Evolutionary conservation across 2,113 vertebrate species (phyloP), one percentile per base, ranked within the genome.

Genomic region (Gymnobelideus leadbeateri): DNA sequence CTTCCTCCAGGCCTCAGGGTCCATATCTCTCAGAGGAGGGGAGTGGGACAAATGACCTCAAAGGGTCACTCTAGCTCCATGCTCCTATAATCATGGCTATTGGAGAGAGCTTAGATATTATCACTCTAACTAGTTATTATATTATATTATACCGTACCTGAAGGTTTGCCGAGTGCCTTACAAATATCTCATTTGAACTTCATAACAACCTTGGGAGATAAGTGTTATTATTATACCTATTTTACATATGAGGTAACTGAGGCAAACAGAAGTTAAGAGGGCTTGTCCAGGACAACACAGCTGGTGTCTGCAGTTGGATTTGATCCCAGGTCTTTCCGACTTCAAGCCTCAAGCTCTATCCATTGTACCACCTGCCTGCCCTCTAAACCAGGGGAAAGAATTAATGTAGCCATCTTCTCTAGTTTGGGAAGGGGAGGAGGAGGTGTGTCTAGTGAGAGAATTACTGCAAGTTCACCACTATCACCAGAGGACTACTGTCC

Each of bases 1-100:
- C 3, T 26, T 54, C 7, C 55, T 92, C 46, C 14, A 6, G 53
- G 91, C 92, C 89, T 97, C 91, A 94, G 77, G 57, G 53, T 96
- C 53, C 28, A 50, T 46, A 21, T 43, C 54, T 47, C 11, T 37
- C 28, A 61, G 51, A 55, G 51, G 24, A 95, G 5, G 4, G 3
- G 4, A 84, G 7, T 94, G 23, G 37, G 61, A 46, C 28, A 55
- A 47, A 9, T 50, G 11, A 25, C 55, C 31, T 53, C 26, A 52
- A 5, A 8, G 26, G 3, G 28, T 61, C 37, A 51, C 53, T 51
- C 19, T 91, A 91, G 0, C 37, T 84, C 19, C 21, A 84, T 84
- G 68, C 19, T 84, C 68, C 19, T 84, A 21, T 19, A 43, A 23
- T 43, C 37, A 84, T 23, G n/a, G 5, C 68, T 84, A n/a, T 21